Evolutionary conservation across 2,888 invertebrate genomes (phyloP).

Genomic region (Sturmia bella): DNA sequence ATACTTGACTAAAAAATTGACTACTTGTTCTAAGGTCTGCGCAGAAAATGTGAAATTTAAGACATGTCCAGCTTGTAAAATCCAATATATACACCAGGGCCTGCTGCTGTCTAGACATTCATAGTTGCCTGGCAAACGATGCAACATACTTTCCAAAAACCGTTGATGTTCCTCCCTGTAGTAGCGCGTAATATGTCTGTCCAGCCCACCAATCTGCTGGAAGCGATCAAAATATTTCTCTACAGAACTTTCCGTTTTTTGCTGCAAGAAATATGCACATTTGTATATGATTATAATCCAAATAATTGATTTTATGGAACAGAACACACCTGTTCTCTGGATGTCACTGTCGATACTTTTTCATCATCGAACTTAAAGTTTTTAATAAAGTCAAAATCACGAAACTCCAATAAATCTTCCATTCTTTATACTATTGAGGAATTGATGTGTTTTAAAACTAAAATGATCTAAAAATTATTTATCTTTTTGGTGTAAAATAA

Average conservation of each 20-base stretch:
- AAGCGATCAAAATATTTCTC: conserved; percentile 83
- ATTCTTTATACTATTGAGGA: conserved; percentile 12
- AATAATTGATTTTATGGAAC: neutral
- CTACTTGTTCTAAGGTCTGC: conserved; percentile 83
- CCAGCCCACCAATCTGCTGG: conserved; percentile 82
- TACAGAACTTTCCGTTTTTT: conserved; percentile 84
- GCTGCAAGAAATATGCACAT: conserved; percentile 78
- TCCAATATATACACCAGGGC: conserved; percentile 99
- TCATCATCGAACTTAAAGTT: conserved; percentile 84
- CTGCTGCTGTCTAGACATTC: conserved; percentile 96
- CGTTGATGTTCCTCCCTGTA: conserved; percentile 85
- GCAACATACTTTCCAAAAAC: conserved; percentile 87
- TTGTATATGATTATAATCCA: conserved; percentile 1
- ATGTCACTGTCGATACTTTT: conserved; percentile 83
- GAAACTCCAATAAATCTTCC: conserved; percentile 73
- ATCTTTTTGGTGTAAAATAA: conserved; percentile 30
- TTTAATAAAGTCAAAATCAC: conserved; percentile 77
- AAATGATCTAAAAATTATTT: conserved; percentile 26
- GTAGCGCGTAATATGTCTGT: conserved; percentile 83
- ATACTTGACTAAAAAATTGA: conserved; percentile 85
- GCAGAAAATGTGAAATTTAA: conserved; percentile 86
- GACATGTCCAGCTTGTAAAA: conserved; percentile 93
- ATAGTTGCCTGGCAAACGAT: conserved; percentile 87
- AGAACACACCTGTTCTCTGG: conserved; percentile 84
- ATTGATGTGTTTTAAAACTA: neutral